These are phyloP conservation scores for Cyclophora punctaria DNA, from an alignment of 2,888 invertebrate species.

Conservation along the genomic window DNA sequence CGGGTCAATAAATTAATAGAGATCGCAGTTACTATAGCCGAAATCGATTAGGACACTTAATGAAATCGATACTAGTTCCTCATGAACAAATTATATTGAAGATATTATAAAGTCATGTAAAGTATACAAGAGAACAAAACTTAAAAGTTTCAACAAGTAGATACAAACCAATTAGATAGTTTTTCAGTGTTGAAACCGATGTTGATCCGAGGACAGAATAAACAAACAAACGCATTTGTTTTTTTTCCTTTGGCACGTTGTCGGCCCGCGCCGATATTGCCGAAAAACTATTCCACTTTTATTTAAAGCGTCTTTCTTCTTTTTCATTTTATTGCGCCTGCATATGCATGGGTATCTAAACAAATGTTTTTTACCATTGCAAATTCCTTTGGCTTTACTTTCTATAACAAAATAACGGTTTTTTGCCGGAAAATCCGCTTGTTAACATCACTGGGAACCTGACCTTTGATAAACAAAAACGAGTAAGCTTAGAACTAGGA, in stretches of 20 bases:
- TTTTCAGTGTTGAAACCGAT: no score
- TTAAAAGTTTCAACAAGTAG: no score
- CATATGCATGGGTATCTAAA: conserved; percentile 13
- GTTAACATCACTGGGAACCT: conserved; percentile 21
- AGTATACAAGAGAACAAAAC: no score
- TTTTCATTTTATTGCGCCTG: conserved; percentile 8
- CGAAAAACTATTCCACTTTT: conserved; percentile 15
- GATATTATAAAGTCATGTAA: no score
- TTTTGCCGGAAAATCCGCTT: conserved; percentile 10
- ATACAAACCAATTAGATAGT: no score
- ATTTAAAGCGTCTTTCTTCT: conserved; percentile 16
- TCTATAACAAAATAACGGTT: conserved; percentile 7
- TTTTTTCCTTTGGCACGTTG: conserved; percentile 17
- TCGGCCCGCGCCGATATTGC: conserved; percentile 13
- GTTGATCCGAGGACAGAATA: no score
- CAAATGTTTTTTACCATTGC: conserved; percentile 14
- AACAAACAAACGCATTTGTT: conserved; percentile 14
- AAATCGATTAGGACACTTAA: no score
- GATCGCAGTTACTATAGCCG: no score
- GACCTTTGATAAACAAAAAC: conserved; percentile 21
- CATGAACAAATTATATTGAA: no score
- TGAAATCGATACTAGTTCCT: no score
- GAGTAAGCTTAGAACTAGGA: no score
- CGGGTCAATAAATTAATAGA: no score
- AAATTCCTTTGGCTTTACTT: conserved; percentile 11